These are phyloP conservation scores for Lamellibrachia luymesi DNA, from an alignment of 1,140 invertebrate species.

Conservation along the genomic window DNA sequence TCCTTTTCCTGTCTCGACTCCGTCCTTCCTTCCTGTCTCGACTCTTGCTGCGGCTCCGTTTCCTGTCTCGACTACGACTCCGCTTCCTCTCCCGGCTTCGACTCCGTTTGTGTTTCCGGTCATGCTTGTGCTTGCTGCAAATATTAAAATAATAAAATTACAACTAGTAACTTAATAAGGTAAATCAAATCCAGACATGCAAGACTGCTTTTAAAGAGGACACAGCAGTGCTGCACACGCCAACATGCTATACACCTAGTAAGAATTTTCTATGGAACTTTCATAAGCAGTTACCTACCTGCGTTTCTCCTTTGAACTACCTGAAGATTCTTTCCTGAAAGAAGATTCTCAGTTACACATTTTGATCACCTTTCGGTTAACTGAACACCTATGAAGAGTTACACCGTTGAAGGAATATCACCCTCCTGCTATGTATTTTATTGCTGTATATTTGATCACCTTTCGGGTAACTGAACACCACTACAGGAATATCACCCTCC, in stretches of 20 bases:
- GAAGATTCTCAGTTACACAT: background rate
- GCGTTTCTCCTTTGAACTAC: background rate
- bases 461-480: background rate
- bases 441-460: background rate
- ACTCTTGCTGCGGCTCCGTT: conserved; percentile 24
- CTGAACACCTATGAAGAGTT: background rate
- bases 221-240: background rate
- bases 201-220: background rate
- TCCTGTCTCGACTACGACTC: conserved; percentile 25
- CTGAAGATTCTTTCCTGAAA: conserved; percentile 5
- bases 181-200: conserved; percentile 2
- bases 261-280: conserved; percentile 14
- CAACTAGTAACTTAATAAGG: background rate
- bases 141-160: background rate
- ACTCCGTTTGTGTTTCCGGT: conserved; percentile 12
- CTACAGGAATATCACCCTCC: background rate
- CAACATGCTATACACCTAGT: conserved; percentile 3
- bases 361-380: background rate
- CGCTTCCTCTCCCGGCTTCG: background rate
- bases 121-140: conserved; percentile 12
- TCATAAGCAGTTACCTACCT: background rate
- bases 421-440: background rate
- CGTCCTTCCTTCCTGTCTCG: conserved; percentile 23
- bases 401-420: background rate
- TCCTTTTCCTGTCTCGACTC: conserved; percentile 32